Percentiles rank a stretch among this genome's conserved stretches.
These are phyloP conservation scores for Propithecus coquereli DNA, from an alignment of 2,113 vertebrate species.

Conservation along the genomic window DNA sequence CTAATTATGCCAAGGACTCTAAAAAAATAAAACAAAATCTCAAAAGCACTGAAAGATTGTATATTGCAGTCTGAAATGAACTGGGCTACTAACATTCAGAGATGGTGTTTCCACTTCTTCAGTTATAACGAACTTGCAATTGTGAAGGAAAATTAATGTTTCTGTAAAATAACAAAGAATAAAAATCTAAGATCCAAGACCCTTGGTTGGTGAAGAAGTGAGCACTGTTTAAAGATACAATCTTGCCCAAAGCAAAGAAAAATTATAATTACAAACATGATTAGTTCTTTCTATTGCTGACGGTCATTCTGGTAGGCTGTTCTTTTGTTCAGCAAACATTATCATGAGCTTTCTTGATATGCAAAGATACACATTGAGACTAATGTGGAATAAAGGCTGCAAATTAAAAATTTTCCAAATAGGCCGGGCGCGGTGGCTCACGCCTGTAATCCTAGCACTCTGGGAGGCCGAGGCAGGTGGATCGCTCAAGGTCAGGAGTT, in stretches of 20 bases:
- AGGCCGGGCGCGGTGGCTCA: too few species aligned
- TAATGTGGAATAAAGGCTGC: neutral
- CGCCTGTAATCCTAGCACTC: too few species aligned
- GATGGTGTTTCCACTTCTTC: neutral
- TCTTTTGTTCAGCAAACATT: neutral
- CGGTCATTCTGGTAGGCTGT: neutral
- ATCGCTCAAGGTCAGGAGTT: too few species aligned
- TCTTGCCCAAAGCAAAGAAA: neutral
- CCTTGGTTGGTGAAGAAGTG: neutral
- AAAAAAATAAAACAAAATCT: neutral
- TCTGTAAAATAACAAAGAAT: neutral
- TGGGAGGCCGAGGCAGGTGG: too few species aligned
- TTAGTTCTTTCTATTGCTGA: neutral
- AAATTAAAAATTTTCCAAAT: neutral
- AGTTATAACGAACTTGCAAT: neutral
- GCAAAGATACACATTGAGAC: neutral
- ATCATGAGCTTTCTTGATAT: neutral
- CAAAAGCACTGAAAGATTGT: neutral
- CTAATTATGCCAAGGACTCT: conserved; percentile 1
- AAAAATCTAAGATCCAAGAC: neutral
- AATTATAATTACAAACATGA: neutral
- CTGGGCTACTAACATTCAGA: neutral
- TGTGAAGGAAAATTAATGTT: neutral
- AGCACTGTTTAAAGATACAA: neutral
- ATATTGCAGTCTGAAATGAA: neutral